Evolutionary conservation across 64 coral and sea anemone species (phyloP), one percentile per base, ranked within the genome.

Genomic region (Acropora tenuis): DNA sequence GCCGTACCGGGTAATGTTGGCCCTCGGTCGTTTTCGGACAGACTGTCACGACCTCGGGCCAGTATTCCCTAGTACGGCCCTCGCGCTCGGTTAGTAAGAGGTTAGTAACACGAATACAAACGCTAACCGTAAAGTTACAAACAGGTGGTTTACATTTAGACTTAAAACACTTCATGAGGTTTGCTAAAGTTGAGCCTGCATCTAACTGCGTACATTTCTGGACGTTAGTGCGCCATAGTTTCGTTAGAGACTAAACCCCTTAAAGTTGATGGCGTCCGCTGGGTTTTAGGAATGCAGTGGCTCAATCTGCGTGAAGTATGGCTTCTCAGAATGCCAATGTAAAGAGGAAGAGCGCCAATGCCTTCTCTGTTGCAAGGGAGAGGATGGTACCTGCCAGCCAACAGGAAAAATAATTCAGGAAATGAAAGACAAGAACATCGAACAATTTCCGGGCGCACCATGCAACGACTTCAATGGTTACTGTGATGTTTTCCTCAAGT

Each of bases 401-500:
- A 80, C 76, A 8, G 30, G 30, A 30, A 45, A 20, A 46, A 47
- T 80, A 3, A 80, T 93, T 17, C 0, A 4, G 0, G 57, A 0
- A 3, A 61, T 86, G 18, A 41, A 15, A 46, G 43, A 0, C 1
- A 42, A 43, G 65, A 49, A 8, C 8, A 74, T 96, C 1, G 76
- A 89, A 11, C 91, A 93, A 61, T 90, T 73, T 4, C 88, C 97
- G 12, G 94, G 93, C 16, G 93, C 97, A 9, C 93, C 97, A 8
- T 99, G 97, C 78, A 73, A 99, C 47, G 68, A 99, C 78, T 99
- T 94, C 91, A 93, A 99, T 47, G 97, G 94, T 2, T 99, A 99
- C 86, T 99, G 97, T 79, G 97, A 99, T 76, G 94, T 99, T 19
- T 96, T 99, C n/a, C 88, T 93, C 13, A 99, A 96, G 43, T 99